Conservation (phyloP, 2,113 vertebrate species). For the Catharus bicknelli region DNA sequence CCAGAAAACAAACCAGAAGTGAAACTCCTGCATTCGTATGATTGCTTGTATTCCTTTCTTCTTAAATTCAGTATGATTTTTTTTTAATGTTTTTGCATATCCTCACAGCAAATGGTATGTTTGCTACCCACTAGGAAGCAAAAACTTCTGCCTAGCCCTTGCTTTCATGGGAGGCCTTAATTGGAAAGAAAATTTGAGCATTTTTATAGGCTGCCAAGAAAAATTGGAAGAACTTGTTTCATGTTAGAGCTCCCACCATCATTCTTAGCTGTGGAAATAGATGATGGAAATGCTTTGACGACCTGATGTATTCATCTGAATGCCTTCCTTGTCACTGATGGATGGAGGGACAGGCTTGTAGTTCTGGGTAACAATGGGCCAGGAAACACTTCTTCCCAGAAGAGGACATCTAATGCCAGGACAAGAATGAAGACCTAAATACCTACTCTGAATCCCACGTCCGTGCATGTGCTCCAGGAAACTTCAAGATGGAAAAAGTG, state of each 20-base stretch:
- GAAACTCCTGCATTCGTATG: neutral
- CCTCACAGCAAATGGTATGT: neutral
- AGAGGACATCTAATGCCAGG: neutral
- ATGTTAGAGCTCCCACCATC: neutral
- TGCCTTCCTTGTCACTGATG: neutral
- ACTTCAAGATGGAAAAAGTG: neutral
- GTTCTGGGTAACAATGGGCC: neutral
- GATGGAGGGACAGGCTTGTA: neutral
- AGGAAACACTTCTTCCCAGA: neutral
- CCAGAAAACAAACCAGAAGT: neutral
- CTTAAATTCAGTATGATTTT: neutral
- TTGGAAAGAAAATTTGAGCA: neutral
- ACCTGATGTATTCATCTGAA: fast-evolving
- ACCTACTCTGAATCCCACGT: neutral
- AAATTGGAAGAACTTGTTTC: neutral
- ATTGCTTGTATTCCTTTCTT: neutral
- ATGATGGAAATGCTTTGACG: neutral
- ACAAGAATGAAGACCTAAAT: neutral
- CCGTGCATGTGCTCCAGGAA: neutral
- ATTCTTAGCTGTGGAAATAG: neutral
- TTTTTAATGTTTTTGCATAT: neutral
- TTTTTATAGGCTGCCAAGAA: neutral
- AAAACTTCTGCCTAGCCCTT: neutral
- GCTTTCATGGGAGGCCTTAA: neutral
- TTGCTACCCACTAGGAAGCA: neutral